phyloP scores from a whole-genome alignment of 2,888 invertebrate genomes.

The Noctua janthe region DNA sequence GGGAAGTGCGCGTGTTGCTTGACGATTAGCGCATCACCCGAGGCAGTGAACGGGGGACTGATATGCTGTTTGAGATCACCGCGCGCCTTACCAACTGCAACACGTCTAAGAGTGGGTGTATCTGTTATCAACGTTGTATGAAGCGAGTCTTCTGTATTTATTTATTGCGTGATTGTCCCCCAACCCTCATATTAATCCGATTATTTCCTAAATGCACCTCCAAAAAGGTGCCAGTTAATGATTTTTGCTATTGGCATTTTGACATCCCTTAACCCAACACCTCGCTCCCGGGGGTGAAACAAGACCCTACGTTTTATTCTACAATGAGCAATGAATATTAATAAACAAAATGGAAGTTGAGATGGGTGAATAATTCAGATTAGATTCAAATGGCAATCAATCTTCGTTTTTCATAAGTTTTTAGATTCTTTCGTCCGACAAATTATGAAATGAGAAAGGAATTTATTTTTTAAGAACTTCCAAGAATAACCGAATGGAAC shows the following conservation, averaged over 20 bases:
- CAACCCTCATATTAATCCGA: constrained; percentile 82
- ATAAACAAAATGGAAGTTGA: constrained; percentile 78
- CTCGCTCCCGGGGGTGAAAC: constrained; percentile 77
- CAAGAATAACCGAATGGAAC: background rate
- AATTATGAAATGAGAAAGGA: constrained; percentile 23
- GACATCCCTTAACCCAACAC: constrained; percentile 81
- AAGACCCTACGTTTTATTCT: constrained; percentile 80
- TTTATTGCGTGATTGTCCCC: constrained; percentile 36
- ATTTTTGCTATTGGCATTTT: constrained; percentile 86
- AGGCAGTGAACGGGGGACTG: background rate
- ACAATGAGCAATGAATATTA: constrained; percentile 87
- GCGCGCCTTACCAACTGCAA: background rate
- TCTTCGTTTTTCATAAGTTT: constrained; percentile 72
- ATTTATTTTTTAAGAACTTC: background rate
- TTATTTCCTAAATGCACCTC: constrained; percentile 84
- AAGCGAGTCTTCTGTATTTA: constrained; percentile 12
- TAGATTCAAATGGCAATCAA: constrained; percentile 73
- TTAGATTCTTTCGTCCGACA: constrained; percentile 71
- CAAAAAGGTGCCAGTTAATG: constrained; percentile 81
- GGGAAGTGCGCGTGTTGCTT: background rate
- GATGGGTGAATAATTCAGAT: constrained; percentile 70
- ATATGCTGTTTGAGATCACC: background rate
- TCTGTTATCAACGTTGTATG: background rate
- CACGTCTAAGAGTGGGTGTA: too few species aligned
- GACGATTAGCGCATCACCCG: background rate